phyloP scores from a whole-genome alignment of 2,113 vertebrate species.

The Silurus glanis region DNA sequence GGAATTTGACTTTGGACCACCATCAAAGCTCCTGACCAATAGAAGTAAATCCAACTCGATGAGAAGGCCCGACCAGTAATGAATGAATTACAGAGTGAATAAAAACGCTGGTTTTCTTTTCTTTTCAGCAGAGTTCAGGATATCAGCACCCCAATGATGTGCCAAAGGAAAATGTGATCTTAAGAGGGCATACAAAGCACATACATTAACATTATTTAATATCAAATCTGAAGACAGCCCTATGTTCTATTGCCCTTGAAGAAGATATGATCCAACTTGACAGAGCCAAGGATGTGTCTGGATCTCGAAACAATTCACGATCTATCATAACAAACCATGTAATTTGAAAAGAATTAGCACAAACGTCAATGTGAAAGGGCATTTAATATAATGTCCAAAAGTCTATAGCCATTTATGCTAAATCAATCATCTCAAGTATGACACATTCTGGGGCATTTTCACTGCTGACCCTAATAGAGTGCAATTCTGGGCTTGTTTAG shows the following conservation, averaged over 20 bases:
- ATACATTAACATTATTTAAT: not conserved
- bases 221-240: not conserved
- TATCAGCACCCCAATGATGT: conserved; percentile 35
- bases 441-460: not conserved
- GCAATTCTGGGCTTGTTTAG: not conserved
- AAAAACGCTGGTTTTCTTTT: conserved; percentile 43
- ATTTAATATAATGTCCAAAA: not conserved
- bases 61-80: conserved; percentile 19
- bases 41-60: conserved; percentile 3
- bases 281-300: not conserved
- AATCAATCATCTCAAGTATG: not conserved
- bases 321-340: conserved; percentile 14
- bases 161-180: conserved; percentile 38
- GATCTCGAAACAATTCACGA: not conserved
- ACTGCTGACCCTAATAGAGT: not conserved
- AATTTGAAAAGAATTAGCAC: conserved; percentile 4
- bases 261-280: not conserved
- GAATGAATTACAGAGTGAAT: conserved; percentile 37
- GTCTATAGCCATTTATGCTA: not conserved
- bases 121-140: conserved; percentile 39
- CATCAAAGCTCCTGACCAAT: conserved; percentile 30
- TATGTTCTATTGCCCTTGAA: not conserved
- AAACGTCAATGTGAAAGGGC: not conserved
- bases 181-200: conserved; percentile 4
- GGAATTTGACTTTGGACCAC: conserved; percentile 23